Evolutionary conservation across 2,797 vertebrate genomes (phyloP), one percentile per base, ranked within the genome.

Genomic region (Bradypus variegatus): DNA sequence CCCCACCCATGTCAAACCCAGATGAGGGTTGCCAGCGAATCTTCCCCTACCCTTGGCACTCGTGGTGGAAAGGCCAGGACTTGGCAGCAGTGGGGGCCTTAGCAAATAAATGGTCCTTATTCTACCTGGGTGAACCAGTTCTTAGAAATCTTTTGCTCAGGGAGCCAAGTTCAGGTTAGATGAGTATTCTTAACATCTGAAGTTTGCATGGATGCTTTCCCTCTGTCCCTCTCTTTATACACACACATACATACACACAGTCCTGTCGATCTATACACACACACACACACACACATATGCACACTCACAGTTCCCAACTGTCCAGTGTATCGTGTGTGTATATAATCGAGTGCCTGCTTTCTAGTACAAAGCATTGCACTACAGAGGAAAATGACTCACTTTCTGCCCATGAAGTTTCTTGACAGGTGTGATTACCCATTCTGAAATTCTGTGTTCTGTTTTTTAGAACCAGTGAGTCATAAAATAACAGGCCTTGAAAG

Each of bases 391-490:
- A 87, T 2, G 64, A 75, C 55, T 67, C n/a, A 13, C 9, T 77
- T 72, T 86, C n/a, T 69, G 38, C 89, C 84, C 0, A 1, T 80
- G 78, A 86, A 81, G 18, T 38, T 88, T 83, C 67, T 73, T 25
- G 27, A 84, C 70, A 92, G 73, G 85, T 31, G 41, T 55, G 75
- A 86, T 58, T 36, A 88, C 36, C 11, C 79, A 80, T 79, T 88
- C 79, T 41, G 79, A 80, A 87, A 87, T n/a, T 70, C 4, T 62
- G 33, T 8, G 36, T 16, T 82, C 60, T 72, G 75, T 78, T 85
- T 70, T 81, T 92, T 76, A 88, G 91, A 94, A 91, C 23, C 38
- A 83, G n/a, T 9, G 38, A 91, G 45, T 88, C 25, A 3, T 41
- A 36, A 92, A 88, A 70, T 85, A 50, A 41, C 18, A 38, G 77